phyloP scores from a whole-genome alignment of 1,140 invertebrate genomes.

The Monomorium pharaonis region DNA sequence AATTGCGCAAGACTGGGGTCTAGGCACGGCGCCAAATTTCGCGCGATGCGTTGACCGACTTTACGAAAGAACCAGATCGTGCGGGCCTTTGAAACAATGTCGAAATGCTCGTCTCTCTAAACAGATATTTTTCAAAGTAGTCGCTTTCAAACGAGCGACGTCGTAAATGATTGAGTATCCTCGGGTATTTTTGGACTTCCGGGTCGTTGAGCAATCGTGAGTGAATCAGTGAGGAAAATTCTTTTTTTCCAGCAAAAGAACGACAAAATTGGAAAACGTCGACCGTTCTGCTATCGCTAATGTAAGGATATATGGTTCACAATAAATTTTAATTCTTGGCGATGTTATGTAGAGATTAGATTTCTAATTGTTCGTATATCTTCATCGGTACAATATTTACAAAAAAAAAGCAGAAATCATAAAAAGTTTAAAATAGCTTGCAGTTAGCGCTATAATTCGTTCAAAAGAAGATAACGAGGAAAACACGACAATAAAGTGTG shows the following conservation, averaged over 20 bases:
- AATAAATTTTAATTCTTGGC: neutral
- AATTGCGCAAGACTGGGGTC: constrained; percentile 47
- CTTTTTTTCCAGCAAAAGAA: neutral
- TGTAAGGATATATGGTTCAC: neutral
- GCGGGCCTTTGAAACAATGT: constrained; percentile 4
- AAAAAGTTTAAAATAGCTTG: neutral
- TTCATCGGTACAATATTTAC: neutral
- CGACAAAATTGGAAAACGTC: neutral
- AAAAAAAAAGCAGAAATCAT: neutral
- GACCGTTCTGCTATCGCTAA: neutral
- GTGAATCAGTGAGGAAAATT: neutral
- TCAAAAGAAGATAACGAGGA: neutral
- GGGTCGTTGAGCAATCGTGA: constrained; percentile 32
- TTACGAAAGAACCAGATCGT: constrained; percentile 48
- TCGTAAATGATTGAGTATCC: neutral
- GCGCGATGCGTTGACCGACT: constrained; percentile 65
- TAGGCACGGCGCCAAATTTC: constrained; percentile 56
- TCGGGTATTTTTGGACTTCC: constrained; percentile 20
- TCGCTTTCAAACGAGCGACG: constrained; percentile 13
- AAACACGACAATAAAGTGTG: neutral
- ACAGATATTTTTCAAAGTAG: constrained; percentile 9
- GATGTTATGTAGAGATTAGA: neutral
- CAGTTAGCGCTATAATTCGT: neutral
- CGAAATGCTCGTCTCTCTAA: neutral
- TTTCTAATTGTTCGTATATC: neutral